Conservation (phyloP, 1,140 invertebrate genomes). For the Zaprionus gabonicus region DNA sequence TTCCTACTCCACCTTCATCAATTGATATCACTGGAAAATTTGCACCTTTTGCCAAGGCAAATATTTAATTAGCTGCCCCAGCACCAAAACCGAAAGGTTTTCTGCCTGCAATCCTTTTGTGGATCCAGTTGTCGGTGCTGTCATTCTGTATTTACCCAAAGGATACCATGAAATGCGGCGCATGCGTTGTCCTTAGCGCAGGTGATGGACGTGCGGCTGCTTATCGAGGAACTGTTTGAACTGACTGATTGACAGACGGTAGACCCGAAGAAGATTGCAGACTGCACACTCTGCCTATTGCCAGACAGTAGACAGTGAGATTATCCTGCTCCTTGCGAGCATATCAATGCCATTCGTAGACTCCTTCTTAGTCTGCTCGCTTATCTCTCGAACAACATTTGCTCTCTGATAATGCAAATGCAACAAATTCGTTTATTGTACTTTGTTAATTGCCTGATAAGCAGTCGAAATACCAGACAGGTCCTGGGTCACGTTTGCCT, state of each 20-base stretch:
- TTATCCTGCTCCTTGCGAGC: conserved; percentile 1
- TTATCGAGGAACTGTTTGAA: conserved; percentile 46
- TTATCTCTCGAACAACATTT: conserved; percentile 38
- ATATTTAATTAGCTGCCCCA: conserved; percentile 76
- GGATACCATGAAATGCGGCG: conserved; percentile 20
- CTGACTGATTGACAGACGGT: conserved; percentile 28
- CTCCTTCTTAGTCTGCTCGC: not conserved
- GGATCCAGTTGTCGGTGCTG: conserved; percentile 33
- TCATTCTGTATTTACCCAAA: conserved; percentile 33
- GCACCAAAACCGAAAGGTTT: conserved; percentile 35
- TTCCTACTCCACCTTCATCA: conserved; percentile 64
- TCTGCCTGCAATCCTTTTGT: conserved; percentile 56
- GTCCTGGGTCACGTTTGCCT: conserved; percentile 40
- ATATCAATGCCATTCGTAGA: not conserved
- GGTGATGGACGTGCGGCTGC: conserved; percentile 47
- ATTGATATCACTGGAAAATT: conserved; percentile 54
- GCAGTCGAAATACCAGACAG: conserved; percentile 11
- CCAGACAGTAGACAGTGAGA: conserved; percentile 26
- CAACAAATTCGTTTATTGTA: conserved; percentile 18
- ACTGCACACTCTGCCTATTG: not conserved
- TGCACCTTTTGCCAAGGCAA: conserved; percentile 74
- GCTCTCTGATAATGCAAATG: conserved; percentile 34
- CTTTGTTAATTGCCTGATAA: conserved; percentile 43
- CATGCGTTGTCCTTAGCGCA: conserved; percentile 31
- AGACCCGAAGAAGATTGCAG: conserved; percentile 10